These are phyloP conservation scores for Hippocampus abdominalis DNA, from an alignment of 2,113 vertebrate species.

Conservation along the genomic window DNA sequence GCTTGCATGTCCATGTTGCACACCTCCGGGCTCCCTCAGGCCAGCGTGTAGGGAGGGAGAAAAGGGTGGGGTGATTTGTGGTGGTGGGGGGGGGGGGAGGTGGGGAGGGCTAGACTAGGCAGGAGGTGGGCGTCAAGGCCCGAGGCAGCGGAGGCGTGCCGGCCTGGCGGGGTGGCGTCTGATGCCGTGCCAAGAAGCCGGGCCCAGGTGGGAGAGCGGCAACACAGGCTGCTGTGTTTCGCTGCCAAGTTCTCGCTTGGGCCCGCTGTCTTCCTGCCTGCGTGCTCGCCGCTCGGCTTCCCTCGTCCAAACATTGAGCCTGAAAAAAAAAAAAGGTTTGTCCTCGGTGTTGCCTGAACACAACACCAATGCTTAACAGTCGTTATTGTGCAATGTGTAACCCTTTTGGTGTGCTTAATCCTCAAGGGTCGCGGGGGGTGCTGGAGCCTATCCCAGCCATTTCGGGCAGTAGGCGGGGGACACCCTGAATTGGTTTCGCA, in stretches of 20 bases:
- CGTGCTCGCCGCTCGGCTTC: constrained; percentile 29
- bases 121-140: constrained; percentile 52
- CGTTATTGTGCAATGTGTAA: no score
- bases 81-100: constrained; percentile 6
- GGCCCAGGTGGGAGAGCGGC: constrained; percentile 71
- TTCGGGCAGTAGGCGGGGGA: no score
- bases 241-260: constrained; percentile 56
- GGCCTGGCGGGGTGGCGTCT: constrained; percentile 68
- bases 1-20: constrained; percentile 16
- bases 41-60: constrained; percentile 15
- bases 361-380: not conserved
- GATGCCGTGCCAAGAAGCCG: constrained; percentile 69
- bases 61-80: constrained; percentile 33
- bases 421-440: no score
- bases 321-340: not conserved
- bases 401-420: no score
- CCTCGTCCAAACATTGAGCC: not conserved
- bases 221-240: constrained; percentile 72
- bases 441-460: no score
- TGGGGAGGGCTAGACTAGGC: constrained; percentile 25
- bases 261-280: constrained; percentile 43
- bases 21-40: constrained; percentile 54
- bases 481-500: no score
- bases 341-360: not conserved
- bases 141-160: constrained; percentile 55